Evolutionary conservation across 1,140 invertebrate genomes (phyloP).

Genomic region (Zophobas morio): DNA sequence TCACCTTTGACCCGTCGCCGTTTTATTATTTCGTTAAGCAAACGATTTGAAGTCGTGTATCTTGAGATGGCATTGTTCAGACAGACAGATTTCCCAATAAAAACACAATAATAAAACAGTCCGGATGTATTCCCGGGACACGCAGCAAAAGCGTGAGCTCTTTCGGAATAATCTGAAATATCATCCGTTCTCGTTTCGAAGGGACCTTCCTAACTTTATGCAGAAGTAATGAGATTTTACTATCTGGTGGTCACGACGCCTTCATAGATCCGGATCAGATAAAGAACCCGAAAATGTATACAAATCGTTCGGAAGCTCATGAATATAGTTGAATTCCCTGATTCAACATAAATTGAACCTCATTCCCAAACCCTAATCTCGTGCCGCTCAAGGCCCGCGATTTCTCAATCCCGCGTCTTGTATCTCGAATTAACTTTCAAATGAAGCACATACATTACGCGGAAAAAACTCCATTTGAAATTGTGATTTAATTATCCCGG

Average conservation of each 20-base stretch:
- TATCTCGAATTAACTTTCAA: conserved; percentile 39
- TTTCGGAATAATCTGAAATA: conserved; percentile 35
- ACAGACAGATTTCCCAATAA: conserved; percentile 14
- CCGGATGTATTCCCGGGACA: conserved; percentile 12
- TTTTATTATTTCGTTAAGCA: too few species aligned
- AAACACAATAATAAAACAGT: conserved; percentile 24
- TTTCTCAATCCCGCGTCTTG: conserved; percentile 29
- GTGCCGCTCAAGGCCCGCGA: conserved; percentile 26
- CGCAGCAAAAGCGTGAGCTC: background rate
- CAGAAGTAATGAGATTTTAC: conserved; percentile 30
- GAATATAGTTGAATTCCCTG: conserved; percentile 49
- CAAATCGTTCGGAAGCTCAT: conserved; percentile 49
- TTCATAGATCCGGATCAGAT: conserved; percentile 48
- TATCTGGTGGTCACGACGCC: conserved; percentile 38
- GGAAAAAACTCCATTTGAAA: conserved; percentile 28
- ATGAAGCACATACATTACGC: conserved; percentile 20
- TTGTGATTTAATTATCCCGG: conserved; percentile 27
- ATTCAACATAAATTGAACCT: conserved; percentile 52
- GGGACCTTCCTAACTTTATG: background rate
- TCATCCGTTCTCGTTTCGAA: conserved; percentile 4
- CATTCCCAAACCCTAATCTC: conserved; percentile 44
- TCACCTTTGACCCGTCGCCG: too few species aligned
- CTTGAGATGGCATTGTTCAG: conserved; percentile 8
- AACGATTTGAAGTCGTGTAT: too few species aligned
- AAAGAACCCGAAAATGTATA: conserved; percentile 51